Base-by-base conservation (phyloP, 2,113 vertebrate genomes). In the Mionectes macconnelli region DNA sequence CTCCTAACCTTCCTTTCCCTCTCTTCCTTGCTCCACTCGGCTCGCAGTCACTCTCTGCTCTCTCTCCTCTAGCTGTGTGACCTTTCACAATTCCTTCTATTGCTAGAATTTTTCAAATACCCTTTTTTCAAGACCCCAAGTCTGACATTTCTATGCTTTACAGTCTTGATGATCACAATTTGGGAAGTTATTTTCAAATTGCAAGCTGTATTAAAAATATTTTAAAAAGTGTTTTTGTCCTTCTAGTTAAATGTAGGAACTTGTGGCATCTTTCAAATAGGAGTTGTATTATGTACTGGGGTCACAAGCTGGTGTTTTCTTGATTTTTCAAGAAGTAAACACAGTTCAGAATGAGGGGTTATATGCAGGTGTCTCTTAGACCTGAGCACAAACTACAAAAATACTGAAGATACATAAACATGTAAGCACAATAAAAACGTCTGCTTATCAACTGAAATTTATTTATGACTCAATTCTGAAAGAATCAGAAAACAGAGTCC, bases 281-380 rank as follows among this genome's bases (percentile, higher is more conserved):
- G 31, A 52, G 77, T 57, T 88, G 3, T 37, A 33, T 83, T 88
- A 19, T 75, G 21, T 84, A 35, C 1, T 52, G 18, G 30, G 69
- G 30, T 86, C 74, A 40, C 16, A 74, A 70, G 16, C 19, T 85
- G 66, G 37, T 90, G 56, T 78, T 92, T 96, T 86, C 77, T 67
- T 91, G 28, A 91, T 84, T 50, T 37, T 96, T 64, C 76, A 64
- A 47, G 90, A 87, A 74, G 39, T 31, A 92, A 94, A 89, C 52
- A 17, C 42, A 45, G 20, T 49, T 93, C 89, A 93, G 40, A 96
- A 95, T 75, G 30, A 85, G n/a, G 73, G 8, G 14, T 42, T 74
- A 40, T 50, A 69, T 50, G 24, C 30, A 73, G 24, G 33, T 91
- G 56, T 60, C 31, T 92, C 59, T 81, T 57, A 96, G 37, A 59